Evolutionary conservation across 1,140 invertebrate genomes (phyloP).

Genomic region (Caenorhabditis inopinata): DNA sequence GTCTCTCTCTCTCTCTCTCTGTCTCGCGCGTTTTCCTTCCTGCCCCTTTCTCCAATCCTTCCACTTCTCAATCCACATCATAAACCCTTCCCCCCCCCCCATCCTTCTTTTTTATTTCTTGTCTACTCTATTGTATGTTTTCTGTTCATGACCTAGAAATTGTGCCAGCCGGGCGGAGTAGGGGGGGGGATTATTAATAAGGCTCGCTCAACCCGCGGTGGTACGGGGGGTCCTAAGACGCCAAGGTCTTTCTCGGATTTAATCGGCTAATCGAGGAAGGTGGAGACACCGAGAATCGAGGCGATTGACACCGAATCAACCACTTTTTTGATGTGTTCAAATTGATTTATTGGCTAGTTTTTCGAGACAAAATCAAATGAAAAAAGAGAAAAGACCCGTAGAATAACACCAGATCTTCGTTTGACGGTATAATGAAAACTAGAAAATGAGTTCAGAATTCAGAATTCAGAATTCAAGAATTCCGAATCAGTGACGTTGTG

Average conservation of each 20-base stretch:
- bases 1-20: neutral
- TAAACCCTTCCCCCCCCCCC: neutral
- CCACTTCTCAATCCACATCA: conserved; percentile 14
- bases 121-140: neutral
- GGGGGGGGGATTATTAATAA: conserved; percentile 29
- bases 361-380: neutral
- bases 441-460: too few species aligned
- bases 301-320: neutral
- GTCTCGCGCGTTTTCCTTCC: neutral
- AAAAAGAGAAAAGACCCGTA: neutral
- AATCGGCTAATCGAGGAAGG: neutral
- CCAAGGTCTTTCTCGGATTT: conserved; percentile 28
- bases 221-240: neutral
- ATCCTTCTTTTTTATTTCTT: conserved; percentile 27
- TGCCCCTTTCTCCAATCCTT: neutral
- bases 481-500: neutral
- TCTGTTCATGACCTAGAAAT: conserved; percentile 30
- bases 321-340: neutral
- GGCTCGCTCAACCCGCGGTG: neutral
- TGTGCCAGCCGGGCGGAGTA: conserved; percentile 27
- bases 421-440: neutral
- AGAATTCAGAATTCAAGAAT: neutral
- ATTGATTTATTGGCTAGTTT: neutral
- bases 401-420: neutral
- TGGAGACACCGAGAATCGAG: neutral